Evolutionary conservation across 2,113 vertebrate genomes (phyloP).

Genomic region (Salvelinus alpinus): DNA sequence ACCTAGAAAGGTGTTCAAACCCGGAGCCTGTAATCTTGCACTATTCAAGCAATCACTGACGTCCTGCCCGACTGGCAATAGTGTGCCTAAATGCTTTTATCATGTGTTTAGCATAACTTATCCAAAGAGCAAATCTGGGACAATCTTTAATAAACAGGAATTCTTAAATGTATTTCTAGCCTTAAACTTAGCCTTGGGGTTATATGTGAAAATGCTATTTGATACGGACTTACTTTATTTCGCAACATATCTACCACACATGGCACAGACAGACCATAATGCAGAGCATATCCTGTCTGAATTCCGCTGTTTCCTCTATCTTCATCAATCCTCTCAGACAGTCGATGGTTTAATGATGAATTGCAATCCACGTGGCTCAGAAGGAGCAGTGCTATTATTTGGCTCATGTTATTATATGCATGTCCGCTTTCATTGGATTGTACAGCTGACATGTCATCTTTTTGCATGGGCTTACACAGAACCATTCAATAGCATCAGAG

Average conservation of each 20-base stretch:
- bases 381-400: conserved; percentile 44
- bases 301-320: not conserved
- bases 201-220: conserved; percentile 54
- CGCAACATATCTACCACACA: conserved; percentile 12
- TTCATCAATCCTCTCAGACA: not conserved
- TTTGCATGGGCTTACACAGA: conserved; percentile 19
- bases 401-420: conserved; percentile 41
- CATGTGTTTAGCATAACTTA: conserved; percentile 11
- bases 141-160: conserved; percentile 28
- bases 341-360: conserved; percentile 41
- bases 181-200: conserved; percentile 44
- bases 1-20: conserved; percentile 20
- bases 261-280: not conserved
- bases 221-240: conserved; percentile 29
- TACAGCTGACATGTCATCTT: conserved; percentile 31
- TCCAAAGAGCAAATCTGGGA: conserved; percentile 23
- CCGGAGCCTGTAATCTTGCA: not conserved
- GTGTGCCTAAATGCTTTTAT: conserved; percentile 19
- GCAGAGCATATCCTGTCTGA: not conserved
- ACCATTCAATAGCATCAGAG: not conserved
- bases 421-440: conserved; percentile 4
- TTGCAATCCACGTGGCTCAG: conserved; percentile 41
- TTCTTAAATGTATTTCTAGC: conserved; percentile 20
- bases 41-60: conserved; percentile 13
- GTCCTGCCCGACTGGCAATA: not conserved